A percentile compares a stretch with the other conserved stretches of the same genome.
Evolutionary conservation across 1,140 invertebrate species (phyloP).

Genomic region (Tigriopus japonicus): DNA sequence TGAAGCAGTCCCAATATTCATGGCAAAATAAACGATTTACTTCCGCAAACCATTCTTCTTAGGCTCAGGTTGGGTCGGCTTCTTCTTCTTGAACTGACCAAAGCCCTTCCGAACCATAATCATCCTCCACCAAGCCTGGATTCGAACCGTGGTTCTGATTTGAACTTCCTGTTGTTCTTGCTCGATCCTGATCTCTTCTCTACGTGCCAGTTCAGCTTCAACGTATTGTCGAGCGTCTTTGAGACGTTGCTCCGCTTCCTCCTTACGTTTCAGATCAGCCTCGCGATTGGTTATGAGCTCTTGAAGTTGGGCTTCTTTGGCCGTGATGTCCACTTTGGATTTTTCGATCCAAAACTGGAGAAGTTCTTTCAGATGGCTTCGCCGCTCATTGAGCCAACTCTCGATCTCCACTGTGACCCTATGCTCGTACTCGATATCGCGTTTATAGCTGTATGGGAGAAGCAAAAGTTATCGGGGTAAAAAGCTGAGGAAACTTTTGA

Average conservation of each 20-base stretch:
- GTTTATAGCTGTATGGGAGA: background rate
- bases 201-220: background rate
- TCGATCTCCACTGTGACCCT: background rate
- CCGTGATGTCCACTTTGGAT: background rate
- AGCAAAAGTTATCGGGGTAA: too few relatives aligned
- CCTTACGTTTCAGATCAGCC: background rate
- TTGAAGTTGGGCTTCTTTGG: constrained; percentile 5
- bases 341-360: background rate
- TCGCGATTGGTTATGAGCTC: background rate
- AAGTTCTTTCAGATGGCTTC: background rate
- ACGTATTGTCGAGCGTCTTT: background rate
- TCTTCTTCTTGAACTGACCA: constrained; percentile 1
- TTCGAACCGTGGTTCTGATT: background rate
- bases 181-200: background rate
- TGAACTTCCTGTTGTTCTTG: background rate
- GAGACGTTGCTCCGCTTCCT: background rate
- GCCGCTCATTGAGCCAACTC: background rate
- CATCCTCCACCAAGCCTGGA: constrained; percentile 10
- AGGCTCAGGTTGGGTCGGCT: background rate
- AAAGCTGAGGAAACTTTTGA: too few relatives aligned
- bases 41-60: too few relatives aligned
- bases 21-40: too few relatives aligned
- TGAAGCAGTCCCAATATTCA: too few relatives aligned
- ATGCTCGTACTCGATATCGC: constrained; percentile 3
- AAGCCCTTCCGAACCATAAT: constrained; percentile 2